Conservation (phyloP, 2,113 vertebrate genomes). For the Oreochromis tanganicae region DNA sequence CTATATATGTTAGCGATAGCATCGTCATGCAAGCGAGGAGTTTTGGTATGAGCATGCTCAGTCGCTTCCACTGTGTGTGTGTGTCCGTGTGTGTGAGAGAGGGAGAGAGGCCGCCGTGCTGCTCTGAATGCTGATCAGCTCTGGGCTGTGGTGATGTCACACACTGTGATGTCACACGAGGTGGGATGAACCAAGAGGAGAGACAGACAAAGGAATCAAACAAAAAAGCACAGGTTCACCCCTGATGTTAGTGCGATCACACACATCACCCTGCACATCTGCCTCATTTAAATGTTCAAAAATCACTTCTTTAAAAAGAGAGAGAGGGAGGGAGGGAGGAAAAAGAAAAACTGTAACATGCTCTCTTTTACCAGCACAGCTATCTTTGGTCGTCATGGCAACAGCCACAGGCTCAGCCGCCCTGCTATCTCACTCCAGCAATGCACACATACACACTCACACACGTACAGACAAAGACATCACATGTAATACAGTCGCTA, state of each 20-base stretch:
- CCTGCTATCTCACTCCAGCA: conserved; percentile 47
- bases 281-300: not conserved
- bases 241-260: not conserved
- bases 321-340: not conserved
- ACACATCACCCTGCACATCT: not conserved
- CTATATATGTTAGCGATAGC: conserved; percentile 26
- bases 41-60: conserved; percentile 62
- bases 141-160: conserved; percentile 64
- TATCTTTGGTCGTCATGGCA: conserved; percentile 69
- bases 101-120: conserved; percentile 40
- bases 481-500: conserved; percentile 26
- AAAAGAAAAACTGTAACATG: not conserved
- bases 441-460: conserved; percentile 17
- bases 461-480: not conserved
- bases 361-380: conserved; percentile 38
- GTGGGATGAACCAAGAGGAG: conserved; percentile 12
- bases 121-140: conserved; percentile 66
- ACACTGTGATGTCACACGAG: conserved; percentile 59
- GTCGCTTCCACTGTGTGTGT: not conserved
- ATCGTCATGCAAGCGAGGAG: conserved; percentile 47
- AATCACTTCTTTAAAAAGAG: not conserved
- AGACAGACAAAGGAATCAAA: conserved; percentile 46
- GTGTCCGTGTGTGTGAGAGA: not conserved
- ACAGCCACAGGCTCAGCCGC: conserved; percentile 63
- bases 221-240: not conserved